Evolutionary conservation across 2,888 invertebrate genomes (phyloP).

Genomic region (Lithodes maja): DNA sequence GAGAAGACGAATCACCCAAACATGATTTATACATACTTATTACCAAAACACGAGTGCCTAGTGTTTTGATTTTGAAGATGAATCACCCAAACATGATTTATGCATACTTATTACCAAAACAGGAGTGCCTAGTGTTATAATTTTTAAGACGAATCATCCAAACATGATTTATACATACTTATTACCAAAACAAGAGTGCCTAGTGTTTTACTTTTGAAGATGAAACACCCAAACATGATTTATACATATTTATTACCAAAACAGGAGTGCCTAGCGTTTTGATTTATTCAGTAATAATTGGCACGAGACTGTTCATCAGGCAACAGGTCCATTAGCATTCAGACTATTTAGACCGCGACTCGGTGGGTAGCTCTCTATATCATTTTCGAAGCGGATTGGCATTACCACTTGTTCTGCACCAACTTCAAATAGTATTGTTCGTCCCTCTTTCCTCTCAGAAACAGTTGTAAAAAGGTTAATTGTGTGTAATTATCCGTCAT

Average conservation of each 20-base stretch:
- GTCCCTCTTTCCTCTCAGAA: background rate
- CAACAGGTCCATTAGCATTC: background rate
- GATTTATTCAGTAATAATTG: background rate
- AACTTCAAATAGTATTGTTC: background rate
- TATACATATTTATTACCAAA: background rate
- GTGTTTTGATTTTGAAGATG: background rate
- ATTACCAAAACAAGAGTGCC: background rate
- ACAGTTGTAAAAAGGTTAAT: slow-evolving; percentile 36
- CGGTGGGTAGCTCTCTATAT: background rate
- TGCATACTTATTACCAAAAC: background rate
- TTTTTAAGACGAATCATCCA: background rate
- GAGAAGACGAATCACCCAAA: background rate
- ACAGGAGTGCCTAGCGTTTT: background rate
- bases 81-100: background rate
- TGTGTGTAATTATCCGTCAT: slow-evolving; percentile 44
- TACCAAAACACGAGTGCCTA: background rate
- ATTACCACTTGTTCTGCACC: background rate
- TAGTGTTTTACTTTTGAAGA: background rate
- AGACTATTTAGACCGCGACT: background rate
- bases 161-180: background rate
- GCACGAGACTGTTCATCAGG: background rate
- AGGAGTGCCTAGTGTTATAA: background rate
- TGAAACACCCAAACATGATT: background rate
- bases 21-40: slow-evolving; percentile 7
- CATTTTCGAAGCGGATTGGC: background rate